Evolutionary conservation across 2,113 vertebrate genomes (phyloP), one percentile per base, ranked within the genome.

Genomic region (Chloroceryle aenea): DNA sequence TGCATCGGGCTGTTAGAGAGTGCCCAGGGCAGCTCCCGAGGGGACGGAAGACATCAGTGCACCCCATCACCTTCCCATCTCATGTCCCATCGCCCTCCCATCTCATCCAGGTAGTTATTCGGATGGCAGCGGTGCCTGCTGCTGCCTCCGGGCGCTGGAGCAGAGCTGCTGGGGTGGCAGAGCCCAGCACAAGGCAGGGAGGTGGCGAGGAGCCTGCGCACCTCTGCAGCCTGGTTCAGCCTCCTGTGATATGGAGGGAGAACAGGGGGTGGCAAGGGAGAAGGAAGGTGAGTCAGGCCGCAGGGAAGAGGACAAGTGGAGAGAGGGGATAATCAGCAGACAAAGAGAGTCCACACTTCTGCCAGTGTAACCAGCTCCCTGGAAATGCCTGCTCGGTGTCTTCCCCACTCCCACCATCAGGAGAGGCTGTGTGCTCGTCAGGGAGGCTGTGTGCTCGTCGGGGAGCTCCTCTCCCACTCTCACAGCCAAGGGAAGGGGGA

Each of bases 11-110:
- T 67, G 47, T 11, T 67, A 12, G 67, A 0, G 27, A 58, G 67
- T 1, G 6, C 53, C 30, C 27, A 14, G 74, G 50, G 64, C 59
- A 71, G 67, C 32, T 66, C 64, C 67, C 0, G 1, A 20, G 56
- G 42, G 21, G 3, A 3, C 0, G 20, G 61, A 38, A 75, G 59
- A 10, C 13, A 5, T 7, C 21, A 17, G 30, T 0, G 0, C 25
- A 14, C 25, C 48, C 50, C 61, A 12, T 1, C 13, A 14, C 66
- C 19, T n/a, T 82, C 64, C 50, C 81, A 45, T 21, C 52, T 34
- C 7, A 1, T 10, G 26, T 22, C 34, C 62, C 68, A 22, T 14
- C 23, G 21, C 45, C 22, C 32, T 48, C 16, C 30, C 43, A n/a
- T 34, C 45, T 30, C 69, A 36, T 25, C 18, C 16, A 1, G 0